Conservation (phyloP, 2,113 vertebrate genomes). For the Anoura caudifer region DNA sequence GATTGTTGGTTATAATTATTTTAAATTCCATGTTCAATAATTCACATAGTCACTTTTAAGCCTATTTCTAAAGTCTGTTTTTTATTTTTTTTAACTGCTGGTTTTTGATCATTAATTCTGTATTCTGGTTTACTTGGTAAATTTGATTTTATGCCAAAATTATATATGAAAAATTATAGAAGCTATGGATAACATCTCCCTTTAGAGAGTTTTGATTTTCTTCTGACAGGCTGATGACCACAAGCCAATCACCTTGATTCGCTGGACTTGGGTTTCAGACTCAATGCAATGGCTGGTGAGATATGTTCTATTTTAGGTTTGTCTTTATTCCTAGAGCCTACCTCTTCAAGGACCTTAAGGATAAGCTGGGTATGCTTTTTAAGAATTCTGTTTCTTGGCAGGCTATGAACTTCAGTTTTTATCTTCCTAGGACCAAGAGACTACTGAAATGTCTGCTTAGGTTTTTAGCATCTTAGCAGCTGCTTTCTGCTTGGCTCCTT, state of each 20-base stretch:
- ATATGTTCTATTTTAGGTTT: constrained; percentile 2
- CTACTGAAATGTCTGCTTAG: constrained; percentile 59
- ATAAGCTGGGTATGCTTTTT: constrained; percentile 38
- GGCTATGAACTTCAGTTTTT: constrained; percentile 42
- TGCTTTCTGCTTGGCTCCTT: constrained; percentile 51
- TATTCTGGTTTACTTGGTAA: neutral
- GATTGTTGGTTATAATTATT: neutral
- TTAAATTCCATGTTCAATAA: neutral
- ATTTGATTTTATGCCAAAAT: constrained; percentile 5
- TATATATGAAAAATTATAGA: constrained; percentile 20
- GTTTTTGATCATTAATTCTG: neutral
- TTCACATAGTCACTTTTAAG: neutral
- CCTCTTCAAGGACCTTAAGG: constrained; percentile 1
- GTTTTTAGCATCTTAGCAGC: constrained; percentile 50
- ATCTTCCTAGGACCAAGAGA: constrained; percentile 40
- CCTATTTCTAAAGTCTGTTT: neutral
- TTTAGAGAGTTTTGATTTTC: constrained; percentile 21
- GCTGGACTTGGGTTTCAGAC: neutral
- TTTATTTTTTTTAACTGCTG: neutral
- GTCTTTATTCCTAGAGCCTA: constrained; percentile 27
- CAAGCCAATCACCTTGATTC: neutral
- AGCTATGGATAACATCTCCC: neutral
- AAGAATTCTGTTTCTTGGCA: constrained; percentile 52
- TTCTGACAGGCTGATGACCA: constrained; percentile 1
- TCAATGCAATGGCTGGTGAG: neutral